Base-by-base conservation (phyloP, 2,797 vertebrate genomes). In the Typhlichthys eigenmanni region DNA sequence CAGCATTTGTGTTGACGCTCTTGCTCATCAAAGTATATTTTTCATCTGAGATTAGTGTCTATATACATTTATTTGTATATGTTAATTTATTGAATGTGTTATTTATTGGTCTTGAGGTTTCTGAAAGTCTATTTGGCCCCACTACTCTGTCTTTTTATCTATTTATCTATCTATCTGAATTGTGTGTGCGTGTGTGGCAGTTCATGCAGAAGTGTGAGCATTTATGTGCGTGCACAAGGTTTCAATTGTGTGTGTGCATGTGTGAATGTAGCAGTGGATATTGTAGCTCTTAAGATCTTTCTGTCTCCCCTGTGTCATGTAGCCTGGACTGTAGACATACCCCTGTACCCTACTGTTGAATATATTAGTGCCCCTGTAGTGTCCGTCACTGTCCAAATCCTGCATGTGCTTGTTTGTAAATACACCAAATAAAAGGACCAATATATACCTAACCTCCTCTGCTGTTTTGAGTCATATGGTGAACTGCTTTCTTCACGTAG, bases 401-500 rank as follows among this genome's bases (percentile, higher is more conserved):
- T 92, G 93, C 92, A 93, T 94, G 92, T 91, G 92, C 91, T 91
- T 91, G 91, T 92, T 91, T 93, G 91, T 93, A 93, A 90, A 93
- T 93, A 93, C 90, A 92, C 85, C 66, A 84, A 93, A 94, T 93
- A 93, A 94, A 93, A 76, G 62, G 55, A 85, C 82, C 74, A 81
- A 72, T 82, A 87, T 79, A 81, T 86, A 88, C 72, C 78, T 76
- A 84, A 79, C 45, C 2, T 34, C 12, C 45, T 57, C 49, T 24
- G 47, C 47, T 62, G 17, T 70, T 19, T 57, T 60, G 45, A 68
- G 13, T 75, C 34, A 0, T 68, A 34, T 60, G n/a, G 14, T 43
- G 29, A 43, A 7, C 13, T 16, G 34, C 34, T 16, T 38, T 5
- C 5, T 11, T 43, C 34, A 48, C 47, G 1, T 8, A n/a, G 34